Conservation (phyloP, 2,797 vertebrate genomes). For the Anguilla pacifica region DNA sequence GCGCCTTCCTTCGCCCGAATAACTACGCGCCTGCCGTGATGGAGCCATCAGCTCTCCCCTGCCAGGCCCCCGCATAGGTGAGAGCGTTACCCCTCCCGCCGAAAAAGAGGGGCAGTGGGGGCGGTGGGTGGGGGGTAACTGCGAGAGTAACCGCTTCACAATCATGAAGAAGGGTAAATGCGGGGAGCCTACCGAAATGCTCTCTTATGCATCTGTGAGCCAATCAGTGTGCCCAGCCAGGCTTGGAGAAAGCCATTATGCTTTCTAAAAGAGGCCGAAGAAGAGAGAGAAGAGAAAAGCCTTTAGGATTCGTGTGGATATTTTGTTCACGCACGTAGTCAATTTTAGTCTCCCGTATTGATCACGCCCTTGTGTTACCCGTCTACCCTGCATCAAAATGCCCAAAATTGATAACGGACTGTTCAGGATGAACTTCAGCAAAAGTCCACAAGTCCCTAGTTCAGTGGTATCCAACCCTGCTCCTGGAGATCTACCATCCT, state of each 20-base stretch:
- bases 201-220: background rate
- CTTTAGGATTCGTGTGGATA: background rate
- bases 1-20: constrained; percentile 34
- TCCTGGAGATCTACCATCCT: no score
- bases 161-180: background rate
- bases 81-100: background rate
- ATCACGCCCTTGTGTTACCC: background rate
- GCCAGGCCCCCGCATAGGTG: background rate
- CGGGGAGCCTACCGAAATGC: background rate
- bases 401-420: background rate
- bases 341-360: background rate
- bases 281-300: background rate
- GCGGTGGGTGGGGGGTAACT: background rate
- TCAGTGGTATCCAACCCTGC: no score
- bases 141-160: background rate
- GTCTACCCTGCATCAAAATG: background rate
- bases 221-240: background rate
- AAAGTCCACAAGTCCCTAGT: background rate
- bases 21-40: constrained; percentile 32
- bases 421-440: background rate
- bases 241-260: background rate
- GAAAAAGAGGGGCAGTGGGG: no score
- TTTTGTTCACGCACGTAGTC: background rate
- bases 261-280: background rate
- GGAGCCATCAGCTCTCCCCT: constrained; percentile 29